Conservation (phyloP, 2,888 invertebrate species). For the Eupithecia subumbrata region DNA sequence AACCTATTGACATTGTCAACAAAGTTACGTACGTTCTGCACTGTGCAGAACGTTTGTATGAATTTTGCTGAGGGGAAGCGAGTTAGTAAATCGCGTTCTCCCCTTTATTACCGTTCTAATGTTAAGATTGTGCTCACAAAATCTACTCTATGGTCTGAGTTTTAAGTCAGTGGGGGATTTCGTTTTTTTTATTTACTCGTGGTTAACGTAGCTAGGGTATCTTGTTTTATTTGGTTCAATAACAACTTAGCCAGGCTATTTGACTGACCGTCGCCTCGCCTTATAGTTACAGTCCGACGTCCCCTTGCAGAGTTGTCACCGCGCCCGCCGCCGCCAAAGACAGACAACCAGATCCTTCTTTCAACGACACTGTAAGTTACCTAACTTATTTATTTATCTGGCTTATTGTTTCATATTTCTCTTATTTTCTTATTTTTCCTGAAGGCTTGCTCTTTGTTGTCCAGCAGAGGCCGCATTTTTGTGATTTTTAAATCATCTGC, state of each 20-base stretch:
- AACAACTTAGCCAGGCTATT: not conserved
- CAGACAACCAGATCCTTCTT: slow-evolving; percentile 54
- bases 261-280: slow-evolving; percentile 25
- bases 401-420: not conserved
- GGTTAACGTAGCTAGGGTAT: not conserved
- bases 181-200: not conserved
- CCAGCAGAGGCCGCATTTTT: no score
- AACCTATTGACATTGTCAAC: no score
- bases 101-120: no score
- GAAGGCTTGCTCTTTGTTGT: no score
- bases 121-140: no score
- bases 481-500: no score
- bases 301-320: slow-evolving; percentile 83
- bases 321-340: slow-evolving; percentile 73
- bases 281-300: slow-evolving; percentile 80
- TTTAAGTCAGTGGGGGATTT: not conserved
- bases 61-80: no score
- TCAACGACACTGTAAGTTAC: slow-evolving; percentile 55
- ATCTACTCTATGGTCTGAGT: not conserved
- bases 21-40: no score
- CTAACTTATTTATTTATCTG: not conserved
- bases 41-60: no score
- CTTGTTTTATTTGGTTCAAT: not conserved
- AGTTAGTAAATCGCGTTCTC: no score
- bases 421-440: no score